A percentile compares a stretch with the other conserved stretches of the same genome.
Evolutionary conservation across 2,797 vertebrate species (phyloP).

Genomic region (Gambelia wislizenii): DNA sequence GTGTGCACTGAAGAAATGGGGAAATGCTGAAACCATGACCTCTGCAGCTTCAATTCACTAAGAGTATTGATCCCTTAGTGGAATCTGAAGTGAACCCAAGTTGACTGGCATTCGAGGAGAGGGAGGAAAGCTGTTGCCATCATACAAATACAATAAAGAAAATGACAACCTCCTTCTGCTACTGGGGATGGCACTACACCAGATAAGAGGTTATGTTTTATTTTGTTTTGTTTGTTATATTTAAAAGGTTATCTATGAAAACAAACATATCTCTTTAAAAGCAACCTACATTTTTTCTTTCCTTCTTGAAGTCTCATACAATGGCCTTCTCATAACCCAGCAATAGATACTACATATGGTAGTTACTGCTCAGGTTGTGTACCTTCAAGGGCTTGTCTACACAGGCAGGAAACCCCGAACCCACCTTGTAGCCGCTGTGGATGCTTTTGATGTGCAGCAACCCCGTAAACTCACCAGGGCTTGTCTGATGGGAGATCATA

Average conservation of each 20-base stretch:
- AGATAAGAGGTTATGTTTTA: slow-evolving; percentile 31
- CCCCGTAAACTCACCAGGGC: too few species aligned
- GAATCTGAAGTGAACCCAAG: slow-evolving; percentile 62
- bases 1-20: slow-evolving; percentile 52
- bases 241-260: not conserved
- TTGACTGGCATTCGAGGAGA: slow-evolving; percentile 52
- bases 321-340: slow-evolving; percentile 9
- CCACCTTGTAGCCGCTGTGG: too few species aligned
- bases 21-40: slow-evolving; percentile 59
- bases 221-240: too few species aligned
- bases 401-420: too few species aligned
- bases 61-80: slow-evolving; percentile 72
- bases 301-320: slow-evolving; percentile 22
- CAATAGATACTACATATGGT: not conserved
- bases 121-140: slow-evolving; percentile 49
- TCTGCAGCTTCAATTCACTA: slow-evolving; percentile 67
- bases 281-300: not conserved
- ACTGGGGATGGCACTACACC: slow-evolving; percentile 22
- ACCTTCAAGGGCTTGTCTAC: too few species aligned
- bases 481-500: too few species aligned
- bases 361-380: not conserved
- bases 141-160: slow-evolving; percentile 57
- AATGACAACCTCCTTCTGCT: slow-evolving; percentile 41
- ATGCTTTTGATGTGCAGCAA: too few species aligned
- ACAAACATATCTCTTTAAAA: not conserved